Evolutionary conservation across 1,140 invertebrate genomes (phyloP), one percentile per base, ranked within the genome.

Genomic region (Tyrophagus putrescentiae): DNA sequence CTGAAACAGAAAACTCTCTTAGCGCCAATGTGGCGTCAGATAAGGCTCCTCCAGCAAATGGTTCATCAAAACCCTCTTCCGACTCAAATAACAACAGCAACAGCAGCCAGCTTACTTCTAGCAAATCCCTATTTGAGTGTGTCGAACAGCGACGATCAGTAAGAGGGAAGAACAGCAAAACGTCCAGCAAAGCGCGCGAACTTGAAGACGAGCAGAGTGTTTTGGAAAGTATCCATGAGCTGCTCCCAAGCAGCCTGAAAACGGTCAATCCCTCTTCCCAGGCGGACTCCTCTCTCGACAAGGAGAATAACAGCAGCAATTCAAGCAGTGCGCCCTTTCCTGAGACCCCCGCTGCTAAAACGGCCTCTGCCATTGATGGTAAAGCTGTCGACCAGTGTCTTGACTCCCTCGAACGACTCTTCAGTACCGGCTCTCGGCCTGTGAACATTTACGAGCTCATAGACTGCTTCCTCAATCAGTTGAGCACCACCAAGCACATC

Each of bases 71-170:
- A 39, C 6, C 53, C 16, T 39, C 36, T 39, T 13, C 13, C 13
- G 36, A 39, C 13, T 13, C 13, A 23, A 29, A 52, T 4, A 29
- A 52, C 18, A 29, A 7, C 18, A n/a, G 4, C 18, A 52, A 52
- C 9, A n/a, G n/a, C 3, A 52, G 23, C 25, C 18, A n/a, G n/a
- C n/a, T n/a, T 18, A 56, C 36, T 6, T 57, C 53, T 18, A 29
- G 34, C 28, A 18, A 11, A 25, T 64, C 61, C 54, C 48, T 61
- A n/a, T 29, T 52, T 13, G 63, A 64, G 16, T 62, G 41, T 61
- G 21, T 45, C 23, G 63, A 64, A 28, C 61, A 64, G 45, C n/a
- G 63, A 52, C 18, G 63, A 29, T 64, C 63, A 28, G 50, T 23
- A 23, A 32, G 63, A 34, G 60, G 58, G 4, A 54, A 61, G 34